Evolutionary conservation across 64 coral and sea anemone genomes (phyloP).

Genomic region (Exaiptasia diaphana): DNA sequence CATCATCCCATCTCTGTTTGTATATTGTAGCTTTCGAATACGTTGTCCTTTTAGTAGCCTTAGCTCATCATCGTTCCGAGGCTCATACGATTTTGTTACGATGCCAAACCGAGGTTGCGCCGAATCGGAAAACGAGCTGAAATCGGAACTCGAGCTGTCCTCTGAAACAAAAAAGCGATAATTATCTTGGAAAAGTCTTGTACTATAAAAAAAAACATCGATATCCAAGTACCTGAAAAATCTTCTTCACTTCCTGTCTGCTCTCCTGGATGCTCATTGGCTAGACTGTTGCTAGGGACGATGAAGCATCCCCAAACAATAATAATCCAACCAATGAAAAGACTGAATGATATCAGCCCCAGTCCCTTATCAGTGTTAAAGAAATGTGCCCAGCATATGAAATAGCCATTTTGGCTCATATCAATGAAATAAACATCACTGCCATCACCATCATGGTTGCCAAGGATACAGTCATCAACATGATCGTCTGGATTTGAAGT

Average conservation of each 20-base stretch:
- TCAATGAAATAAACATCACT: too few species aligned
- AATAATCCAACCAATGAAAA: conserved; percentile 34
- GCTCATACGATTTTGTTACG: conserved; percentile 12
- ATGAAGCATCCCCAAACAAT: conserved; percentile 66
- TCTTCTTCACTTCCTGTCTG: background rate
- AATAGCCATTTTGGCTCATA: too few species aligned
- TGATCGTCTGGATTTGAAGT: conserved; percentile 40
- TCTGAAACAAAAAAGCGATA: background rate
- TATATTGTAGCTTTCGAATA: background rate
- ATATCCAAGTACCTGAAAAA: background rate
- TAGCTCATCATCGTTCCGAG: conserved; percentile 24
- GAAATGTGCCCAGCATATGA: too few species aligned
- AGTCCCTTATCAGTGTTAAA: conserved; percentile 46
- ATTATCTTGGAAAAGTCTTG: background rate
- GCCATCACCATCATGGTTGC: background rate
- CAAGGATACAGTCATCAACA: conserved; percentile 83
- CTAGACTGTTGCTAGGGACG: background rate
- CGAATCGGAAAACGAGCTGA: background rate
- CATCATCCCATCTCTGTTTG: background rate
- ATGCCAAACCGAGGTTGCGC: background rate
- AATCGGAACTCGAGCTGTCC: background rate
- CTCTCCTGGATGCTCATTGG: background rate
- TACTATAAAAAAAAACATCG: background rate
- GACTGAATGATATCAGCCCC: conserved; percentile 18
- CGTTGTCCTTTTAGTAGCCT: background rate